A percentile compares a stretch with the other conserved stretches of the same genome.
These are phyloP conservation scores for Manduca sexta DNA, from an alignment of 1,140 invertebrate species.

Conservation along the genomic window DNA sequence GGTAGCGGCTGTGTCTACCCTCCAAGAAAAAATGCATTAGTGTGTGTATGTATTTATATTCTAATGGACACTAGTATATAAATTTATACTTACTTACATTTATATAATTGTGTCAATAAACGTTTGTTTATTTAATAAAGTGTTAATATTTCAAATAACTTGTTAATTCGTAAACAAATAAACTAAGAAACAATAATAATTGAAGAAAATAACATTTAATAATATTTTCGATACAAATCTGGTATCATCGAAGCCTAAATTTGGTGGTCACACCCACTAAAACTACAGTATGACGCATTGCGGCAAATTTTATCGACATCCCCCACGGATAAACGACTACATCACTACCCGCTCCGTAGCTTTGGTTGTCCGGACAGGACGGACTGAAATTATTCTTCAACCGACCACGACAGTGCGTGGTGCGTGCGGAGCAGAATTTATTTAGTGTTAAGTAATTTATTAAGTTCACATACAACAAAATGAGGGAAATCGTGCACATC, in stretches of 20 bases:
- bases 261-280: not conserved
- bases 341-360: conserved; percentile 41
- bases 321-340: conserved; percentile 5
- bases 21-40: no score
- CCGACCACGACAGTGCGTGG: conserved; percentile 63
- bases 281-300: conserved; percentile 47
- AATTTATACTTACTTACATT: no score
- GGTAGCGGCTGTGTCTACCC: no score
- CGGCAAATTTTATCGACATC: conserved; percentile 58
- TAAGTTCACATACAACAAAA: conserved; percentile 73
- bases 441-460: conserved; percentile 68
- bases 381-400: conserved; percentile 62
- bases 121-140: no score
- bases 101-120: no score
- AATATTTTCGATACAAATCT: not conserved
- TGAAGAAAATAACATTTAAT: no score
- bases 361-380: conserved; percentile 42
- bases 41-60: no score
- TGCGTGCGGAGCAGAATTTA: conserved; percentile 64
- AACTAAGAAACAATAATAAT: no score
- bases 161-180: no score
- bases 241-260: no score
- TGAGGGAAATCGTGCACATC: conserved; percentile 95
- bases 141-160: no score
- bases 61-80: no score